Evolutionary conservation across 1,140 invertebrate species (phyloP), one percentile per base, ranked within the genome.

Genomic region (Rhizoglyphus robini): DNA sequence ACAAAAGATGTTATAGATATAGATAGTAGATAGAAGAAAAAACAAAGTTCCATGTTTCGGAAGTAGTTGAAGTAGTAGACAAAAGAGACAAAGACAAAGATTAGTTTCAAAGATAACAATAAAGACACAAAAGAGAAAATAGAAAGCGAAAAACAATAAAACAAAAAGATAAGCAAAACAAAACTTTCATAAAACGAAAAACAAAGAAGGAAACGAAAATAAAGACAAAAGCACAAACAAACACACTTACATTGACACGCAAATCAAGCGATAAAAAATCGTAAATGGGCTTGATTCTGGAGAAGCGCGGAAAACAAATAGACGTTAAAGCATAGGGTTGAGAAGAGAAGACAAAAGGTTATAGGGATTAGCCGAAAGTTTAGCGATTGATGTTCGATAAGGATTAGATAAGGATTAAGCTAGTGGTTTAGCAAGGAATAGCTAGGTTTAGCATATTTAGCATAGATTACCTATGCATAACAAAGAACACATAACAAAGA

Each of bases 51-150:
- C n/a, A 32, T 54, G 8, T 54, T 25, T 54, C 8, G 20, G 51
- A 32, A 32, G 8, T 54, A 54, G 51, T 54, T 54, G 51, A 32
- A 32, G 23, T n/a, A 54, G 31, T 27, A 8, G 51, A 54, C 8
- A 54, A 32, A 27, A 81, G 73, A 72, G 15, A 32, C 48, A 60
- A 11, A 60, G 15, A 60, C n/a, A 32, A 34, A 27, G 81, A 73
- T 72, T 11, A n/a, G n/a, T n/a, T n/a, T n/a, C n/a, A n/a, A n/a
- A n/a, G n/a, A n/a, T n/a, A n/a, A n/a, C n/a, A n/a, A n/a, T n/a
- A n/a, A n/a, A n/a, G n/a, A n/a, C n/a, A n/a, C n/a, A n/a, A 59
- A 38, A 59, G 20, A 54, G 20, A 4, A 60, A 46, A 34, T 32
- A 20, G 13, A 25, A 51, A 51, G 23, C 23, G 8, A 23, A 51